Evolutionary conservation across 2,888 invertebrate genomes (phyloP).

Genomic region (Caenorhabditis imperialis): DNA sequence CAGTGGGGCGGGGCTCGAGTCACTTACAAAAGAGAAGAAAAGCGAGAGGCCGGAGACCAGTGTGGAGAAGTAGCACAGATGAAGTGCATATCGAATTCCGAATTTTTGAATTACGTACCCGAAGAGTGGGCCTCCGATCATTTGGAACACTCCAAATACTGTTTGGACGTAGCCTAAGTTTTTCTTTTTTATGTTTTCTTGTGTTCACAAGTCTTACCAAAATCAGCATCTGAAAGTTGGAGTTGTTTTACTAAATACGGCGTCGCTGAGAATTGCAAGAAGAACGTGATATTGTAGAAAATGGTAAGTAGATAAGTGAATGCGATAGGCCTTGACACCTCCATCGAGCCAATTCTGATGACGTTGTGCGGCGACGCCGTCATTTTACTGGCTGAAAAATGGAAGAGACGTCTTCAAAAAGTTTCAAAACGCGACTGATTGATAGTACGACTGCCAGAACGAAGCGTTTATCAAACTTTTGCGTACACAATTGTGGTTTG

Average conservation of each 20-base stretch:
- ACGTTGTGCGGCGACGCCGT: constrained; percentile 13
- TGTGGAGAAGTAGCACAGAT: constrained; percentile 61
- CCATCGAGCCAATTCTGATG: constrained; percentile 42
- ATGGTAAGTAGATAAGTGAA: constrained; percentile 64
- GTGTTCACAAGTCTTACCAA: constrained; percentile 41
- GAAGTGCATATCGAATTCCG: constrained; percentile 62
- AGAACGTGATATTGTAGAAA: constrained; percentile 70
- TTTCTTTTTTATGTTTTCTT: not conserved
- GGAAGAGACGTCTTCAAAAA: not conserved
- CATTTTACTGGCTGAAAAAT: too few relatives aligned
- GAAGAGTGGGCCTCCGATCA: constrained; percentile 70
- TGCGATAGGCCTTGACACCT: constrained; percentile 56
- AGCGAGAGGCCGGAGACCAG: constrained; percentile 58
- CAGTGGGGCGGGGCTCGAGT: too few relatives aligned
- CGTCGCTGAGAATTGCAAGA: constrained; percentile 64
- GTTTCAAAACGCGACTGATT: not conserved
- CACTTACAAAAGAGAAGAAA: constrained; percentile 59
- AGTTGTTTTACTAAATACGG: constrained; percentile 65
- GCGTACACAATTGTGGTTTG: constrained; percentile 35
- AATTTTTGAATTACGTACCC: constrained; percentile 66
- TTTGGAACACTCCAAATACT: constrained; percentile 68
- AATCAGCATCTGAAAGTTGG: constrained; percentile 62
- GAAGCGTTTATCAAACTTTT: constrained; percentile 23
- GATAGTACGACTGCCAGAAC: constrained; percentile 2
- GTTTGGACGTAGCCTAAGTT: constrained; percentile 69